phyloP scores from a whole-genome alignment of 2,113 vertebrate genomes.

The Aegithalos caudatus region DNA sequence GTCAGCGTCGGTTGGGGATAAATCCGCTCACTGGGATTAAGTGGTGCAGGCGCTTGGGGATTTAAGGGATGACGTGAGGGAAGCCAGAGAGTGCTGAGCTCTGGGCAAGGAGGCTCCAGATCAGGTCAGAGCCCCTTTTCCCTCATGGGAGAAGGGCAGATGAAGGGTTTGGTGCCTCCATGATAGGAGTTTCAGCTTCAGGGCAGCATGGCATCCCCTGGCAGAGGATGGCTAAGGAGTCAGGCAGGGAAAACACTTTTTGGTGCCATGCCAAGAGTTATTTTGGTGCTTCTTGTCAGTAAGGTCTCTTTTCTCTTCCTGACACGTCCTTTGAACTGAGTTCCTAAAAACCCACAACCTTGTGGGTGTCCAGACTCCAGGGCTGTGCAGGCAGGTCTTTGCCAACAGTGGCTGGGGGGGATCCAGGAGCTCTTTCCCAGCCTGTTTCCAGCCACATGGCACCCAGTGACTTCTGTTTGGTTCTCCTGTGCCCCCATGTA shows the following conservation, averaged over 20 bases:
- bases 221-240: not conserved
- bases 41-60: not conserved
- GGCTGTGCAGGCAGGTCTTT: not conserved
- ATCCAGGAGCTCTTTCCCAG: not conserved
- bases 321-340: not conserved
- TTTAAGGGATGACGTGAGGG: conserved; percentile 26
- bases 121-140: not conserved
- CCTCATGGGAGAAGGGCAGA: rapidly evolving
- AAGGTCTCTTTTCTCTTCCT: not conserved
- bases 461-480: not conserved
- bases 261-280: not conserved
- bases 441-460: rapidly evolving
- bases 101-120: not conserved
- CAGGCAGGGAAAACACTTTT: not conserved
- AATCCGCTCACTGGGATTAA: conserved; percentile 20
- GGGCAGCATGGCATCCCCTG: not conserved
- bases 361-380: rapidly evolving
- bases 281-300: not conserved
- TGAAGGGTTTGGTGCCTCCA: not conserved
- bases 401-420: not conserved
- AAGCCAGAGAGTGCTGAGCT: not conserved
- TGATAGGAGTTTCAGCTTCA: not conserved
- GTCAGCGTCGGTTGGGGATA: not conserved
- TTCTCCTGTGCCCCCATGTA: not conserved
- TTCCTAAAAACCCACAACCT: not conserved